phyloP scores from a whole-genome alignment of 1,140 invertebrate genomes.

The Episyrphus balteatus region DNA sequence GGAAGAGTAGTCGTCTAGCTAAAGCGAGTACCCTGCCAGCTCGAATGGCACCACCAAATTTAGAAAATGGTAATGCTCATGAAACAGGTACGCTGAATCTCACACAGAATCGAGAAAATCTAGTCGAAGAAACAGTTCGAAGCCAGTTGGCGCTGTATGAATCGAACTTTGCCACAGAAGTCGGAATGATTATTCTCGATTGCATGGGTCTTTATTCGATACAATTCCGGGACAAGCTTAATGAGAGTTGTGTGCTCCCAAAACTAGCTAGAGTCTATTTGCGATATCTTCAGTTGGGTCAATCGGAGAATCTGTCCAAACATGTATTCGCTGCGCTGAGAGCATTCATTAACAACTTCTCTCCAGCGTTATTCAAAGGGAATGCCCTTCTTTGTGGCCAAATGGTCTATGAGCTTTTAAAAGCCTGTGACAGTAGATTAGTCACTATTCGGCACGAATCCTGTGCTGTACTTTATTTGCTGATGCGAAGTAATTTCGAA shows the following conservation, averaged over 20 bases:
- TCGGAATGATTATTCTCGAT: constrained; percentile 77
- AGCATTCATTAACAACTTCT: constrained; percentile 85
- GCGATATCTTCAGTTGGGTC: constrained; percentile 74
- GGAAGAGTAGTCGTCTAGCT: constrained; percentile 39
- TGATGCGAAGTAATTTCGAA: constrained; percentile 90
- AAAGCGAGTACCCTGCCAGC: constrained; percentile 68
- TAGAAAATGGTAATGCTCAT: constrained; percentile 37
- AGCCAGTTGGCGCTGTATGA: constrained; percentile 48
- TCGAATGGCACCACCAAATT: constrained; percentile 60
- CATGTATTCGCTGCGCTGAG: constrained; percentile 84
- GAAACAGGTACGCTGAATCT: constrained; percentile 44
- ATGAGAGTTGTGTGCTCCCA: constrained; percentile 64
- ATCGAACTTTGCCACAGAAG: constrained; percentile 82
- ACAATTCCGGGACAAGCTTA: constrained; percentile 57
- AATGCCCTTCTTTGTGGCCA: constrained; percentile 73
- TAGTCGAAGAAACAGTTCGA: constrained; percentile 33
- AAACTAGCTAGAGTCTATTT: constrained; percentile 75
- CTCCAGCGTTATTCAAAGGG: constrained; percentile 68
- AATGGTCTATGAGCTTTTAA: constrained; percentile 69
- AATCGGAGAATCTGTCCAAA: constrained; percentile 79
- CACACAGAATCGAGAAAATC: constrained; percentile 44
- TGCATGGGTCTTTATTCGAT: constrained; percentile 73
- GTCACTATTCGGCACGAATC: constrained; percentile 74
- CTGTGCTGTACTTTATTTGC: constrained; percentile 77
- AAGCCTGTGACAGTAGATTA: constrained; percentile 70